Evolutionary conservation across 2,888 invertebrate genomes (phyloP), one percentile per base, ranked within the genome.

Genomic region (Eurytoma californica): DNA sequence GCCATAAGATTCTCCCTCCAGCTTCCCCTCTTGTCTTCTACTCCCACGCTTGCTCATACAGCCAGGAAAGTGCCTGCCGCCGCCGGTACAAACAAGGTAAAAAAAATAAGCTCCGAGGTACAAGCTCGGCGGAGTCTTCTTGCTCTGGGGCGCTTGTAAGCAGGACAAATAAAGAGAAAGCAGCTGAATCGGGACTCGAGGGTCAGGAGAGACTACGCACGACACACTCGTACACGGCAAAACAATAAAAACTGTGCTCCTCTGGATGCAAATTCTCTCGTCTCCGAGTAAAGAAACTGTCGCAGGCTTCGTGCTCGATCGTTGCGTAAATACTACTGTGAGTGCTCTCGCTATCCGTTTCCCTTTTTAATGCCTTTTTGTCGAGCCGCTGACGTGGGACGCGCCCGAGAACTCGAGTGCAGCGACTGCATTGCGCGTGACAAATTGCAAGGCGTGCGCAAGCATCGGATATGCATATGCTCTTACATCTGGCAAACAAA

Each of bases 361-460:
- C 30, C 13, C 3, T 24, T 66, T 53, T 57, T 57, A 57, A 55
- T 4, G 24, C 16, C 14, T 14, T 57, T 60, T 65, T 68, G 66
- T 70, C 18, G 51, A 30, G 39, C n/a, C 39, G 57, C 69, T 69
- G 60, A 47, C 51, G 18, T 24, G 57, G 16, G n/a, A 49, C 13
- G 28, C 24, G 14, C n/a, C 14, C 2, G 16, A 39, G 60, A 5
- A 61, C 53, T 68, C 57, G 73, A 73, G 69, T 79, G 68, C 70
- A 60, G 53, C 65, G 69, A 39, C 60, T 63, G 63, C 70, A 47
- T 24, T 70, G 63, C 74, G 57, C 69, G 74, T 75, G 74, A 75
- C 55, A 66, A 75, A 66, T 74, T 65, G 58, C 74, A 69, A 68
- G 28, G 57, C 51, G 60, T 16, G 49, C 16, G 39, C 18, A 58